A percentile compares a stretch with the other conserved stretches of the same genome.
Evolutionary conservation across 1,140 invertebrate species (phyloP).

Genomic region (Pogonomyrmex californicus): DNA sequence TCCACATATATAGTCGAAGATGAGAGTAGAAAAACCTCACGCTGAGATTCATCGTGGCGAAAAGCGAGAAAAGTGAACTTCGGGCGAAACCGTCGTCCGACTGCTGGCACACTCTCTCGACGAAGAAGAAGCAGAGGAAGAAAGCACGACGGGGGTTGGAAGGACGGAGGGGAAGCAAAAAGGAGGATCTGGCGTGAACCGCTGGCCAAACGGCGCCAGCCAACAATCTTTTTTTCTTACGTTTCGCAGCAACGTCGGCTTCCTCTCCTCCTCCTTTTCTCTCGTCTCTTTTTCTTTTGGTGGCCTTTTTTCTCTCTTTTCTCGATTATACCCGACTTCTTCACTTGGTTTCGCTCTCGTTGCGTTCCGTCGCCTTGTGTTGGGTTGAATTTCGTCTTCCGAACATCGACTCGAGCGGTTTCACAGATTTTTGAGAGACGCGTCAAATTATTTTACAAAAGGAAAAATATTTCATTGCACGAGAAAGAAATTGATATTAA

Average conservation of each 20-base stretch:
- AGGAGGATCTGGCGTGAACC: slow-evolving; percentile 56
- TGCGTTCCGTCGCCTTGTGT: slow-evolving; percentile 52
- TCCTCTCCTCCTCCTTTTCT: slow-evolving; percentile 37
- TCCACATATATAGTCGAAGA: neutral
- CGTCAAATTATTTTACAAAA: neutral
- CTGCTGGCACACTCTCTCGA: neutral
- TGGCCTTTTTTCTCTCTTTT: slow-evolving; percentile 14
- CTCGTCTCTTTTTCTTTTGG: slow-evolving; percentile 44
- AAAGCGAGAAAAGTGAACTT: slow-evolving; percentile 41
- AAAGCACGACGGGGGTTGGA: slow-evolving; percentile 1
- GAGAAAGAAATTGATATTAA: neutral
- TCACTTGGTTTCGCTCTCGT: neutral
- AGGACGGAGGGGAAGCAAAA: slow-evolving; percentile 4
- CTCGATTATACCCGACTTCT: slow-evolving; percentile 47
- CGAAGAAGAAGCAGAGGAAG: slow-evolving; percentile 26
- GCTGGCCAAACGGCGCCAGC: slow-evolving; percentile 68
- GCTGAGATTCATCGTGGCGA: neutral
- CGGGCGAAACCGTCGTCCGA: neutral
- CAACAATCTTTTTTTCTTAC: slow-evolving; percentile 69
- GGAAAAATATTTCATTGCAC: neutral
- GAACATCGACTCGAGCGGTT: neutral
- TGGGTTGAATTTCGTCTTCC: slow-evolving; percentile 13
- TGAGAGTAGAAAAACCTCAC: neutral
- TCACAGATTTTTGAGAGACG: neutral
- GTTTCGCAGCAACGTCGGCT: slow-evolving; percentile 55